Evolutionary conservation across 2,113 vertebrate species (phyloP).

Genomic region (Thunnus maccoyii): DNA sequence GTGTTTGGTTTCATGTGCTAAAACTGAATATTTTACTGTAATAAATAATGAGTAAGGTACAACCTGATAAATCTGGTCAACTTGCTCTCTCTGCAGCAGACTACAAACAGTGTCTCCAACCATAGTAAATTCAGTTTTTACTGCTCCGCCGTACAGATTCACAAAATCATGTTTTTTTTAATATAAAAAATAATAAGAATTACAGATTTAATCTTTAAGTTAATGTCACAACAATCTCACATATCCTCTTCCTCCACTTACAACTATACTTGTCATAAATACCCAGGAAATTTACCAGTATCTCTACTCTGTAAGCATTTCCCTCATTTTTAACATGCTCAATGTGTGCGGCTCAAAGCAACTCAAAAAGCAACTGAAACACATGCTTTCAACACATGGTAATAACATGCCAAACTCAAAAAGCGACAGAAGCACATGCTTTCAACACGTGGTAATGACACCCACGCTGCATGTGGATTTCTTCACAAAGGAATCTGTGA

Average conservation of each 20-base stretch:
- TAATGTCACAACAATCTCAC: slow-evolving; percentile 34
- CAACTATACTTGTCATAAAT: slow-evolving; percentile 13
- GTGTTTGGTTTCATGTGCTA: too few relatives aligned
- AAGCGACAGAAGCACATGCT: slow-evolving; percentile 27
- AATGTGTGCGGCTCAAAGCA: background rate
- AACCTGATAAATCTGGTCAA: too few relatives aligned
- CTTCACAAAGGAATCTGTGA: slow-evolving; percentile 33
- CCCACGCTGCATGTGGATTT: slow-evolving; percentile 44
- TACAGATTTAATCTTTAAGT: slow-evolving; percentile 3
- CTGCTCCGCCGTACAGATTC: background rate
- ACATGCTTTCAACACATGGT: too few relatives aligned
- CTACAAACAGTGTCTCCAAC: background rate
- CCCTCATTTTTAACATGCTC: slow-evolving; percentile 16
- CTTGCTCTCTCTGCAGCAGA: background rate
- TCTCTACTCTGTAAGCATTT: background rate
- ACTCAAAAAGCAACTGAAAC: too few relatives aligned
- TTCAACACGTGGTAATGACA: slow-evolving; percentile 30
- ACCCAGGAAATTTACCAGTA: background rate
- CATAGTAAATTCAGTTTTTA: background rate
- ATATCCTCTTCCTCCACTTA: slow-evolving; percentile 1
- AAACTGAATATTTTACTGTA: too few relatives aligned
- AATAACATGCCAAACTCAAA: background rate
- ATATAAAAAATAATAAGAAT: background rate
- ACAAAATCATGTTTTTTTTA: background rate
- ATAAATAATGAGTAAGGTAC: too few relatives aligned